Percentiles rank a stretch among this genome's conserved stretches.
Conservation (phyloP, 1,140 invertebrate species). For the Lepidurus couesii region DNA sequence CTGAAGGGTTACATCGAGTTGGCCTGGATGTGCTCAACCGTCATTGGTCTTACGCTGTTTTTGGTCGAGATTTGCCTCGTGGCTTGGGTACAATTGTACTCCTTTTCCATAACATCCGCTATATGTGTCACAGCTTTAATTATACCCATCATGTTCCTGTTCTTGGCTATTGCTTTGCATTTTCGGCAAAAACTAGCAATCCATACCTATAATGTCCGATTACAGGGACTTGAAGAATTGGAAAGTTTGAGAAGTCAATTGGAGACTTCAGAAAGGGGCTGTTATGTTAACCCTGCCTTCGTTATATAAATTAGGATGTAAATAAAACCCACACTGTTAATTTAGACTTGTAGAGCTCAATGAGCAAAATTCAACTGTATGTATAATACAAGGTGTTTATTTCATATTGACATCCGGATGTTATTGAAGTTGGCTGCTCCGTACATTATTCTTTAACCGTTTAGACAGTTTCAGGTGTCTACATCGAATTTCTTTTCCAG, state of each 20-base stretch:
- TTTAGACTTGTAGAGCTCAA: neutral
- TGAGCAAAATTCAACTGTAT: neutral
- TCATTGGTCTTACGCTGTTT: constrained; percentile 55
- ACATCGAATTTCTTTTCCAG: too few relatives aligned
- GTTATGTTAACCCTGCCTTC: neutral
- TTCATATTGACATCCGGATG: neutral
- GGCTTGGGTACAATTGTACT: constrained; percentile 45
- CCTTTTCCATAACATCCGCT: constrained; percentile 37
- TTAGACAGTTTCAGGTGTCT: too few relatives aligned
- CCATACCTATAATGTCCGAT: constrained; percentile 36
- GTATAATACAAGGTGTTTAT: neutral
- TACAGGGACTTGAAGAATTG: constrained; percentile 28
- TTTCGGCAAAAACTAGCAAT: constrained; percentile 49
- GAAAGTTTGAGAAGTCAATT: constrained; percentile 22
- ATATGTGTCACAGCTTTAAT: constrained; percentile 47
- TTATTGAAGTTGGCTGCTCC: neutral
- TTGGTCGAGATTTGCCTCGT: constrained; percentile 53
- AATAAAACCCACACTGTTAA: neutral
- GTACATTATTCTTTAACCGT: too few relatives aligned
- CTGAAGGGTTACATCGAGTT: constrained; percentile 51
- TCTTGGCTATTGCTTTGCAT: constrained; percentile 48
- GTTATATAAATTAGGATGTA: neutral
- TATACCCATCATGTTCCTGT: constrained; percentile 48
- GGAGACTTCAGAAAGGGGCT: neutral
- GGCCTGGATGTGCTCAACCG: constrained; percentile 56